These are phyloP conservation scores for Tipula unca DNA, from an alignment of 2,888 invertebrate genomes.

Conservation along the genomic window DNA sequence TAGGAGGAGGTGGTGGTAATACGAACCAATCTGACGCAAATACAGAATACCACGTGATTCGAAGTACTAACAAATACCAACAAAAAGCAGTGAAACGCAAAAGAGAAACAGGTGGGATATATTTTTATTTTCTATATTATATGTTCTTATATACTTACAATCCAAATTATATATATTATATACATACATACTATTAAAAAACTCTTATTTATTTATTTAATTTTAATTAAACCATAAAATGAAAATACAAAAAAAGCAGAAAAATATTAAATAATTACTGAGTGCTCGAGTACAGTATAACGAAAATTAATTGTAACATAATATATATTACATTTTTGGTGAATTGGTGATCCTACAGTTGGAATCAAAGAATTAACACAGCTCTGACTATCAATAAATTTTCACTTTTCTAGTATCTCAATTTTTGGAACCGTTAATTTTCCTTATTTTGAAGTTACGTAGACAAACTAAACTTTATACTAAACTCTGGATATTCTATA, in stretches of 20 bases:
- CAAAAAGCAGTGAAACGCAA: conserved; percentile 30
- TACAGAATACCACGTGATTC: conserved; percentile 27
- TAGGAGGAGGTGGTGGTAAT: conserved; percentile 2
- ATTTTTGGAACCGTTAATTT: neutral
- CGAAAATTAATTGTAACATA: neutral
- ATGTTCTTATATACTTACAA: neutral
- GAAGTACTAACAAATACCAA: conserved; percentile 28
- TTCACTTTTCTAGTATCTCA: neutral
- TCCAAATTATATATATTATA: neutral
- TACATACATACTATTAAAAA: neutral
- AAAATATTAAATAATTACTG: neutral
- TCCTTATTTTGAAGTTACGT: neutral
- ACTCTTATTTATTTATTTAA: neutral
- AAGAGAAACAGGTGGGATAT: conserved; percentile 30
- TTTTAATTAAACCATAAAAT: conserved; percentile 2
- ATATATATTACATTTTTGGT: neutral
- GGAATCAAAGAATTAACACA: neutral
- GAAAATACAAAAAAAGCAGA: neutral
- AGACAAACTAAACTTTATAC: neutral
- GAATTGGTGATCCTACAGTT: neutral
- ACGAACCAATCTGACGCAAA: conserved; percentile 22
- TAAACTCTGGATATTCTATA: neutral
- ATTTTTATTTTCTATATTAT: neutral
- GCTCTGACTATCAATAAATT: neutral
- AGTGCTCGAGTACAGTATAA: neutral